Evolutionary conservation across 1,140 invertebrate species (phyloP).

Genomic region (Drosophila sp.): DNA sequence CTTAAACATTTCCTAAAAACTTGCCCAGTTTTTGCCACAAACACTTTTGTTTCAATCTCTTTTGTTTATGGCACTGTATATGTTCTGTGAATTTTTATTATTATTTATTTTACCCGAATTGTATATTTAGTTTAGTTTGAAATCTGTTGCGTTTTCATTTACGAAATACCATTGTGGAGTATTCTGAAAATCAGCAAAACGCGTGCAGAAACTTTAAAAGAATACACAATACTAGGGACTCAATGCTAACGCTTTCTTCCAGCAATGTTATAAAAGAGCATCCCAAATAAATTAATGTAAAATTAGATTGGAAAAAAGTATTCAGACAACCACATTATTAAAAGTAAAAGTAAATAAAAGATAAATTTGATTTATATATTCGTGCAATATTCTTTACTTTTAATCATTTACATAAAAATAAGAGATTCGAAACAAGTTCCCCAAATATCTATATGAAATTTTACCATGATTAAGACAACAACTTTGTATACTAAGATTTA

Average conservation of each 20-base stretch:
- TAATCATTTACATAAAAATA: too few relatives aligned
- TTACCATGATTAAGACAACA: too few relatives aligned
- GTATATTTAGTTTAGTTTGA: conserved; percentile 1
- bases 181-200: conserved; percentile 41
- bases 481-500: too few relatives aligned
- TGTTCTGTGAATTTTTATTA: conserved; percentile 61
- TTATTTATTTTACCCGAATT: conserved; percentile 10
- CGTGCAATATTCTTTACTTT: too few relatives aligned
- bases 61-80: conserved; percentile 58
- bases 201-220: conserved; percentile 3
- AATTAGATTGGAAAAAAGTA: not conserved
- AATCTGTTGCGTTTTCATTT: not conserved
- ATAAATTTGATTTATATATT: too few relatives aligned
- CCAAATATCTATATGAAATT: too few relatives aligned
- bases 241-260: not conserved
- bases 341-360: too few relatives aligned
- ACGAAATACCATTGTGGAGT: not conserved
- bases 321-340: too few relatives aligned
- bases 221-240: conserved; percentile 3
- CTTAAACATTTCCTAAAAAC: conserved; percentile 74
- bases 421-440: too few relatives aligned
- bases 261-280: not conserved
- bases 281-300: not conserved
- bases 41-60: conserved; percentile 53
- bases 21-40: conserved; percentile 67